Percentiles rank a stretch among this genome's conserved stretches.
Conservation (phyloP, 2,113 vertebrate species). For the Gymnobelideus leadbeateri region DNA sequence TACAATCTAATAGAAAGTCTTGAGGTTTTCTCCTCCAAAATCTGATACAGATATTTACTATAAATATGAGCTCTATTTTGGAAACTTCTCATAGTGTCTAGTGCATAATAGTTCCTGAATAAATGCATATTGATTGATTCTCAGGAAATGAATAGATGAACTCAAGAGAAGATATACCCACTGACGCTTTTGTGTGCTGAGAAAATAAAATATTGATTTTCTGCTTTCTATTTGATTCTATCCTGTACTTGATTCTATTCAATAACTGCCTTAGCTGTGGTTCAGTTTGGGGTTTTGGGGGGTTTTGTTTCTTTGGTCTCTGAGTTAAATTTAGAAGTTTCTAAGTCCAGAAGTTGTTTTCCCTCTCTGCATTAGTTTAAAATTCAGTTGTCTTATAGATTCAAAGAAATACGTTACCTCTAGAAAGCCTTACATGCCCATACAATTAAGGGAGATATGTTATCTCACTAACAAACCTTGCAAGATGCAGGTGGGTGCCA, state of each 20-base stretch:
- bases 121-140: neutral
- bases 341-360: neutral
- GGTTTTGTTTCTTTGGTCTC: neutral
- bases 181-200: neutral
- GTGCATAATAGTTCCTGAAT: neutral
- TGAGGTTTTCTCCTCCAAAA: constrained; percentile 15
- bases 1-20: neutral
- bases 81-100: constrained; percentile 4
- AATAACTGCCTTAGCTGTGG: neutral
- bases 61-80: constrained; percentile 1
- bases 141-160: neutral
- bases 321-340: neutral
- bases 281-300: too few relatives aligned
- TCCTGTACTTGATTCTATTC: neutral
- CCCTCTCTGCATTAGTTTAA: neutral
- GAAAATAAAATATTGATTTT: neutral
- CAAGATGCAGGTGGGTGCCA: neutral
- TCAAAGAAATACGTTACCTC: neutral
- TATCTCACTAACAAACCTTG: neutral
- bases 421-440: neutral
- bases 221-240: neutral
- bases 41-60: neutral
- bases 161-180: neutral
- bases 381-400: neutral
- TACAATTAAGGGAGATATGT: neutral